These are phyloP conservation scores for Ptilonorhynchus violaceus DNA, from an alignment of 2,113 vertebrate species.

Conservation along the genomic window DNA sequence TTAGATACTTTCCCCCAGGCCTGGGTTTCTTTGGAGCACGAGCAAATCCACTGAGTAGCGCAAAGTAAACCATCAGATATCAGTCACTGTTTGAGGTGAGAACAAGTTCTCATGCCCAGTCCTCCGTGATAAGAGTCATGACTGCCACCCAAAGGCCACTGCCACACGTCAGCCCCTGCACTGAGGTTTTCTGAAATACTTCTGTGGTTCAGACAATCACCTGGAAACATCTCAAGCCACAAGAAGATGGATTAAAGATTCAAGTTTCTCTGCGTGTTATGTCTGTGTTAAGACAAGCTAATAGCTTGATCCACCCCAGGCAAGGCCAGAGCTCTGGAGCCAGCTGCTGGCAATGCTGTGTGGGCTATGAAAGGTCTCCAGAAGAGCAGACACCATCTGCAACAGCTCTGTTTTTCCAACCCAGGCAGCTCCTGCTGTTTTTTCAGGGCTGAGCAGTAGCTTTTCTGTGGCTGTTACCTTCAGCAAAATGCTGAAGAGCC, in stretches of 20 bases:
- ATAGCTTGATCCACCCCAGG: background rate
- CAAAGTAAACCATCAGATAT: background rate
- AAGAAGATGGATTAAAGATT: background rate
- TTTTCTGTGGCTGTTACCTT: background rate
- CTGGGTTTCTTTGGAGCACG: background rate
- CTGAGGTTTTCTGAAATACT: background rate
- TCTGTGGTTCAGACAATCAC: background rate
- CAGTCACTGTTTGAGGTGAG: background rate
- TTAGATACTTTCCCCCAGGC: background rate
- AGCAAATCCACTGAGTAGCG: background rate
- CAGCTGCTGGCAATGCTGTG: background rate
- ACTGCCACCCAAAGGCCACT: background rate
- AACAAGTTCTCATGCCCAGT: background rate
- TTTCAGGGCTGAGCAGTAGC: background rate
- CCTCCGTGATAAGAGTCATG: background rate
- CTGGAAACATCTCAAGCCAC: background rate
- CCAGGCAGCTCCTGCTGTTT: background rate
- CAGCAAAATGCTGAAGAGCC: background rate
- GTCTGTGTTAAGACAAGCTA: background rate
- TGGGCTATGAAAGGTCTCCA: background rate
- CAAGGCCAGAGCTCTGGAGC: background rate
- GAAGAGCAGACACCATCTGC: background rate
- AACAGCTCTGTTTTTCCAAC: background rate
- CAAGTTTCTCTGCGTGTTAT: background rate
- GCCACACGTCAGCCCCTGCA: background rate